Base-by-base conservation (phyloP, 2,888 invertebrate species). In the Ornithoptera alexandrae region DNA sequence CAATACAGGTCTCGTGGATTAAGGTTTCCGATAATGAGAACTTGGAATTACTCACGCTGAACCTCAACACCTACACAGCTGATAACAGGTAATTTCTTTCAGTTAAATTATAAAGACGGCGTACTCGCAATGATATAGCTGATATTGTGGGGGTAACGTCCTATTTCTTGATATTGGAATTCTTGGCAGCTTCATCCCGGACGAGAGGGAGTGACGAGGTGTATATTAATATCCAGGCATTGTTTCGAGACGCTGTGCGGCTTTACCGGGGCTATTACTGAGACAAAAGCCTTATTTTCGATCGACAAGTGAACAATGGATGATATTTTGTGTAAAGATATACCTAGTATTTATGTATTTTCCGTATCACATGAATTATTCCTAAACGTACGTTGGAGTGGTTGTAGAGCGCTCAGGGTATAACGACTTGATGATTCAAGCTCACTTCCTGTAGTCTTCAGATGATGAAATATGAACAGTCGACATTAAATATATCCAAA, bases 1-100 rank as follows among this genome's bases (percentile, higher is more conserved):
- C 80, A 18, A 65, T 91, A 75, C 86, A 96, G 95, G 95, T 96
- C 71, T 95, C 95, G 36, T 96, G 96, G 96, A 93, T 95, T 69
- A 90, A 94, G 76, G 94, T 94, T 71, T 93, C 94, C 24, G 94
- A 94, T 72, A 93, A 94, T 72, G 94, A 95, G 78, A 94, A 94
- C 74, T 89, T 95, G 77, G 94, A 95, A 79, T 84, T 96, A 66
- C 87, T 96, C 17, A 96, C 96, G 2, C 93, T 95, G 62, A 95
- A 95, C 58, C 88, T 94, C 74, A 94, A 94, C 70, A 94, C 95
- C 17, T 95, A 95, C 74, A 95, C 95, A 30, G 94, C 95, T 50
- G 95, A 95, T 82, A 85, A 93, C 57, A 93, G 94, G 86, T 94
- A 88, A 74, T 60, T 50, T 42, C 10, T 59, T 59, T 64, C 20